phyloP scores from a whole-genome alignment of 2,888 invertebrate genomes.

The Drosophila yooni region DNA sequence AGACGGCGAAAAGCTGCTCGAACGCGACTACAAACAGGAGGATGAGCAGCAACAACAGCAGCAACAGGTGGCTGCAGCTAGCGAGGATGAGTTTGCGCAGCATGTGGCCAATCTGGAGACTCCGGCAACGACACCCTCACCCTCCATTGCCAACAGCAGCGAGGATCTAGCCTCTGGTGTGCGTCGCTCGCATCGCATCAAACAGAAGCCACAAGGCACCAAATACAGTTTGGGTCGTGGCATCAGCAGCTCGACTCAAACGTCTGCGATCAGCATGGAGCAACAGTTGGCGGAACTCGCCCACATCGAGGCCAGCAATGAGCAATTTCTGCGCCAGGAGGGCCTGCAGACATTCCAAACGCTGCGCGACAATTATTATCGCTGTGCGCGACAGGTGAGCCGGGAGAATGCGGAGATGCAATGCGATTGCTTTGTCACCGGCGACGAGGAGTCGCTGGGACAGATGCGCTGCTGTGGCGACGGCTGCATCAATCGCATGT shows the following conservation, averaged over 20 bases:
- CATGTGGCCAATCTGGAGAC: slow-evolving; percentile 68
- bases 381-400: slow-evolving; percentile 92
- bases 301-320: slow-evolving; percentile 82
- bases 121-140: slow-evolving; percentile 74
- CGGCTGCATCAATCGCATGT: slow-evolving; percentile 97
- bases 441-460: slow-evolving; percentile 93
- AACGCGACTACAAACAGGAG: slow-evolving; percentile 79
- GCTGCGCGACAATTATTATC: slow-evolving; percentile 94
- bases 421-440: slow-evolving; percentile 96
- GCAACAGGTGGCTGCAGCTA: slow-evolving; percentile 9
- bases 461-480: slow-evolving; percentile 97
- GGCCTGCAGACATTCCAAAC: slow-evolving; percentile 91
- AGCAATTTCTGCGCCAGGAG: slow-evolving; percentile 83
- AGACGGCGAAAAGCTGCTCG: slow-evolving; percentile 82
- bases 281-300: slow-evolving; percentile 81
- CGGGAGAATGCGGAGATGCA: slow-evolving; percentile 97
- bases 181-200: slow-evolving; percentile 90
- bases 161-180: slow-evolving; percentile 85
- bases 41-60: slow-evolving; percentile 64
- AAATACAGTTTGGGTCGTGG: slow-evolving; percentile 81
- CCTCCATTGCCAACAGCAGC: slow-evolving; percentile 44
- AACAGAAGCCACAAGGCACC: slow-evolving; percentile 88
- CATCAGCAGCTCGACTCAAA: slow-evolving; percentile 87
- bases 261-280: slow-evolving; percentile 75
- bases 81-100: slow-evolving; percentile 51